These are phyloP conservation scores for Elaphurus davidianus DNA, from an alignment of 2,113 vertebrate species.

Conservation along the genomic window DNA sequence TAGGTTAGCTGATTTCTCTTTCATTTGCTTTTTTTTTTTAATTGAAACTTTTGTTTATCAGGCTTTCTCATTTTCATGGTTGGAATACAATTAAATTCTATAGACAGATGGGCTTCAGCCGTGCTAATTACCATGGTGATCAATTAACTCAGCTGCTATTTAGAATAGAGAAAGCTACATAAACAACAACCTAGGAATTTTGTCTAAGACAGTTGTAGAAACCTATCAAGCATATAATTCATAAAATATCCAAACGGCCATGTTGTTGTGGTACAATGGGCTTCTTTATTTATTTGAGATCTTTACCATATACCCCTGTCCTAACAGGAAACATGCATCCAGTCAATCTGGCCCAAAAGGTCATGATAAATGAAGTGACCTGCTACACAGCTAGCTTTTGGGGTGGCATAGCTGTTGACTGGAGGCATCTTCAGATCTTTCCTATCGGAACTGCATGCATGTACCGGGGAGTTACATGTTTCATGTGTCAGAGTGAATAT, in stretches of 20 bases:
- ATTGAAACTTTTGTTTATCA: constrained; percentile 52
- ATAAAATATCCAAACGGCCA: background rate
- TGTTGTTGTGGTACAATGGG: background rate
- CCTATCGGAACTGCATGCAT: background rate
- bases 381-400: background rate
- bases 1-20: background rate
- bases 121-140: constrained; percentile 67
- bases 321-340: background rate
- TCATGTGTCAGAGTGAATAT: background rate
- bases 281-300: background rate
- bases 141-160: constrained; percentile 70
- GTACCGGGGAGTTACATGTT: background rate
- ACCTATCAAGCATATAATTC: background rate
- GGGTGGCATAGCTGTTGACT: background rate
- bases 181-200: constrained; percentile 6
- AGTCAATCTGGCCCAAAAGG: background rate
- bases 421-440: background rate
- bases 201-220: background rate
- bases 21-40: background rate
- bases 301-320: background rate
- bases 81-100: constrained; percentile 52
- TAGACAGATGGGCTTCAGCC: constrained; percentile 75
- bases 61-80: constrained; percentile 43
- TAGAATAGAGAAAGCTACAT: constrained; percentile 18
- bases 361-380: background rate